A percentile compares a stretch with the other conserved stretches of the same genome.
Evolutionary conservation across 2,113 vertebrate genomes (phyloP).

Genomic region (Ctenomys sociabilis): DNA sequence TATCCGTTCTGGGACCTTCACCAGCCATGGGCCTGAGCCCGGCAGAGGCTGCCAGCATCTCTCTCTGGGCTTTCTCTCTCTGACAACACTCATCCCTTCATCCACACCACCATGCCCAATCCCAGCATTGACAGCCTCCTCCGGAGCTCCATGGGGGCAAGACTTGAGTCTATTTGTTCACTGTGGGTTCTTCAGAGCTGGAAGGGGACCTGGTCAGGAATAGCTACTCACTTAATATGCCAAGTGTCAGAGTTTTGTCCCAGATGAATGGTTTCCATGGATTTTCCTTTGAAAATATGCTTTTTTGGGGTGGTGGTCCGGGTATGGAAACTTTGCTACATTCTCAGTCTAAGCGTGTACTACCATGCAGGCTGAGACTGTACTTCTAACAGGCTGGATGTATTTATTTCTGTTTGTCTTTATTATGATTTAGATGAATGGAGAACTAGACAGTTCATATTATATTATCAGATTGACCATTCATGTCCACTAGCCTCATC

Average conservation of each 20-base stretch:
- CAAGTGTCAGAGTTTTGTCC: accelerated
- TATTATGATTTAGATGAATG: background rate
- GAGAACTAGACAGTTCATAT: background rate
- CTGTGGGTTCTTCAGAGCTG: background rate
- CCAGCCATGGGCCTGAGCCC: background rate
- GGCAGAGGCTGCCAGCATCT: accelerated
- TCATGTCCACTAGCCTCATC: background rate
- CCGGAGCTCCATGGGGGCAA: background rate
- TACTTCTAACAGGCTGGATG: background rate
- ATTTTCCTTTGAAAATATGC: background rate
- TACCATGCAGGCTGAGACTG: background rate
- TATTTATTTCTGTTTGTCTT: background rate
- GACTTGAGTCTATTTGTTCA: accelerated
- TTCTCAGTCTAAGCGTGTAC: background rate
- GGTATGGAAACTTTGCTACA: background rate
- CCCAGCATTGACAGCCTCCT: background rate
- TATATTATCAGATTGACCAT: background rate
- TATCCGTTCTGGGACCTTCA: no score
- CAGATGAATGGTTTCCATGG: background rate
- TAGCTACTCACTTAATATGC: accelerated
- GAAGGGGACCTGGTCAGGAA: background rate
- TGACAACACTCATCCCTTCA: accelerated
- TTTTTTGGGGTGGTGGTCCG: background rate
- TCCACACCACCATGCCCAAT: accelerated
- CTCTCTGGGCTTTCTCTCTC: background rate